These are phyloP conservation scores for Megalonaias nervosa DNA, from an alignment of 1,140 invertebrate genomes.

Conservation along the genomic window DNA sequence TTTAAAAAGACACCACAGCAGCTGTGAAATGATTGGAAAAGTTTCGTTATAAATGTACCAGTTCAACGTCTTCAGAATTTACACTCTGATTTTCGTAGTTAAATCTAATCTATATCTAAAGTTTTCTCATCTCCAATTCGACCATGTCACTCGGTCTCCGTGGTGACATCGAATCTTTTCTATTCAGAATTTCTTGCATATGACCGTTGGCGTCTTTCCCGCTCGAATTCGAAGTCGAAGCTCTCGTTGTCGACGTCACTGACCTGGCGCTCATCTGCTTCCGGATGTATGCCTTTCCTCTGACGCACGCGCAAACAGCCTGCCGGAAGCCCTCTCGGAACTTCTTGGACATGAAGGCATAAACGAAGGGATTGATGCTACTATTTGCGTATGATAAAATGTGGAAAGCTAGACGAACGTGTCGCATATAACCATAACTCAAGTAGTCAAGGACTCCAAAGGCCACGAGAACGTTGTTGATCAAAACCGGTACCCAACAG, in stretches of 20 bases:
- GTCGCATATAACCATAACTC: constrained; percentile 74
- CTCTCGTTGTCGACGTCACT: constrained; percentile 35
- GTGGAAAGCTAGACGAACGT: constrained; percentile 78
- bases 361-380: constrained; percentile 84
- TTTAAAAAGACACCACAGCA: too few relatives aligned
- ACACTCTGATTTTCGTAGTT: too few relatives aligned
- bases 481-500: constrained; percentile 73
- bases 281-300: constrained; percentile 41
- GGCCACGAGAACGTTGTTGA: constrained; percentile 69
- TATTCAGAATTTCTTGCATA: background rate
- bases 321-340: constrained; percentile 78
- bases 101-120: too few relatives aligned
- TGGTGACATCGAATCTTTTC: constrained; percentile 2
- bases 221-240: constrained; percentile 13
- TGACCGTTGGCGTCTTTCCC: background rate
- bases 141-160: constrained; percentile 3
- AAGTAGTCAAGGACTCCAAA: constrained; percentile 74
- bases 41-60: too few relatives aligned
- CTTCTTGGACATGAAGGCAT: constrained; percentile 86
- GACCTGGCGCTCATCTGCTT: constrained; percentile 20
- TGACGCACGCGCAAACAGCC: constrained; percentile 68
- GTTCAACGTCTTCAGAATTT: too few relatives aligned
- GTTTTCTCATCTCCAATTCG: too few relatives aligned
- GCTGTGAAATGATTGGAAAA: too few relatives aligned
- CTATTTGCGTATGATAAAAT: constrained; percentile 75